Conservation (phyloP, 2,113 vertebrate species). For the Corydoras sp. region DNA sequence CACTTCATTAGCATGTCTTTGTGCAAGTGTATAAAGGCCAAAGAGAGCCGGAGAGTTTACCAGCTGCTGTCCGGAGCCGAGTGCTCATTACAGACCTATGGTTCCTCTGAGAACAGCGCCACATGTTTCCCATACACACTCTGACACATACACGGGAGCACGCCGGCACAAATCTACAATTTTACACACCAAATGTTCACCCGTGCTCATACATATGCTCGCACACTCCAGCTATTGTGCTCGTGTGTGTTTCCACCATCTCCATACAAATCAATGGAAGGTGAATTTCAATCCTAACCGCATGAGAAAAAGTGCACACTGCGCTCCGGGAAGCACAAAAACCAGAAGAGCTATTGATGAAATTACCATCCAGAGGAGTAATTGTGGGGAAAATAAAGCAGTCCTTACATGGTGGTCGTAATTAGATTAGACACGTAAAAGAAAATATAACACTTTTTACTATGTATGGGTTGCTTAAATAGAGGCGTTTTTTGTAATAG, state of each 20-base stretch:
- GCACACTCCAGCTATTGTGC: slow-evolving; percentile 35
- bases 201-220: slow-evolving; percentile 30
- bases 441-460: slow-evolving; percentile 46
- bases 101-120: slow-evolving; percentile 96
- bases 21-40: slow-evolving; percentile 88
- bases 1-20: slow-evolving; percentile 99
- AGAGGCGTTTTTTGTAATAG: too few relatives aligned
- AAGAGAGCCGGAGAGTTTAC: slow-evolving; percentile 87
- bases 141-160: slow-evolving; percentile 50
- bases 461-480: background rate
- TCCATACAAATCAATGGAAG: slow-evolving; percentile 39
- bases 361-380: slow-evolving; percentile 16
- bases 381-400: slow-evolving; percentile 34
- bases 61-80: slow-evolving; percentile 96
- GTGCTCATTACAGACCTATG: slow-evolving; percentile 93
- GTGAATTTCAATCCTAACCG: slow-evolving; percentile 12
- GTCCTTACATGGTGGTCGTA: slow-evolving; percentile 9
- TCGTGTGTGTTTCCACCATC: slow-evolving; percentile 27
- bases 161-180: slow-evolving; percentile 32
- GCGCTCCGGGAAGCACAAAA: slow-evolving; percentile 21
- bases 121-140: slow-evolving; percentile 85
- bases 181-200: slow-evolving; percentile 35
- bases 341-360: slow-evolving; percentile 9
- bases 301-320: slow-evolving; percentile 35
- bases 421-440: slow-evolving; percentile 13